Conservation (phyloP, 2,888 invertebrate genomes). For the Xestia sexstrigata region DNA sequence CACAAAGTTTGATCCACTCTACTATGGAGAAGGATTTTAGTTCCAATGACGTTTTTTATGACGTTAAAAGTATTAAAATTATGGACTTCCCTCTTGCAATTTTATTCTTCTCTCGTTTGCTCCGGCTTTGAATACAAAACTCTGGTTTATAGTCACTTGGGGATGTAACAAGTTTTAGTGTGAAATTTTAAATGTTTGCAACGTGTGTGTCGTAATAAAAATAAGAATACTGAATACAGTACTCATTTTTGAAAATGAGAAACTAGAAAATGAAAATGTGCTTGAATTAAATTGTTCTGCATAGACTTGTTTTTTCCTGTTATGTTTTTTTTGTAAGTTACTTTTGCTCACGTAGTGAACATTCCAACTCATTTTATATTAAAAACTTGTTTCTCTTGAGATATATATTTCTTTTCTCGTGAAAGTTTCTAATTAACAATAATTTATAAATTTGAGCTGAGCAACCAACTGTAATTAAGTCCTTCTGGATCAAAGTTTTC, state of each 20-base stretch:
- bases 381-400: not conserved
- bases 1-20: slow-evolving; percentile 75
- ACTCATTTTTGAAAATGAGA: slow-evolving; percentile 43
- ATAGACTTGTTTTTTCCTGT: not conserved
- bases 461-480: too few species aligned
- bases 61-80: slow-evolving; percentile 59
- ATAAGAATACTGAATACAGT: slow-evolving; percentile 41
- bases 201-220: slow-evolving; percentile 57
- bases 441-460: not conserved
- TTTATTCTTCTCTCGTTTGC: slow-evolving; percentile 55
- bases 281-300: slow-evolving; percentile 10
- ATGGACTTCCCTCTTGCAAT: slow-evolving; percentile 46
- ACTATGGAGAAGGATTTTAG: slow-evolving; percentile 61
- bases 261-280: slow-evolving; percentile 22
- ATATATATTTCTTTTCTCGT: not conserved
- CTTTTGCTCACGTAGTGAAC: not conserved
- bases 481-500: not conserved
- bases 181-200: slow-evolving; percentile 60
- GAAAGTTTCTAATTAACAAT: not conserved
- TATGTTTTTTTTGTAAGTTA: not conserved
- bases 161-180: slow-evolving; percentile 53
- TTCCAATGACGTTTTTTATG: slow-evolving; percentile 63
- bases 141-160: slow-evolving; percentile 64
- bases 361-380: not conserved
- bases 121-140: slow-evolving; percentile 52